These are phyloP conservation scores for Aurelia coerulea DNA, from an alignment of 30 jellyfish, hydroid and myxozoan genomes.

Conservation along the genomic window DNA sequence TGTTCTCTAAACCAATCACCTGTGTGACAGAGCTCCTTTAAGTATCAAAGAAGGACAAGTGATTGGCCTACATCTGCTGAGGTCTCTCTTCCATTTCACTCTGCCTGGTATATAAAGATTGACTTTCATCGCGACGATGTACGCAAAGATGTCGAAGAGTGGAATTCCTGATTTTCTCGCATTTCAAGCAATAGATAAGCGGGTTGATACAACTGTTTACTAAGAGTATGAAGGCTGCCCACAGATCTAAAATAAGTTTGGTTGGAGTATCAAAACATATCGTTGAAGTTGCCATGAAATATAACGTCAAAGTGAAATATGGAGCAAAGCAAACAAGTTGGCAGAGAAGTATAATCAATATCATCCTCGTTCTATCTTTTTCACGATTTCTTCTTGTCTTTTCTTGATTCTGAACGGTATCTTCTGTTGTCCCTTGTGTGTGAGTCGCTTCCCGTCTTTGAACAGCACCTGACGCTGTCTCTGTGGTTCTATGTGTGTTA, in stretches of 20 bases:
- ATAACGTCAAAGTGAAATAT: background rate
- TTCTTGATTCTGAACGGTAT: background rate
- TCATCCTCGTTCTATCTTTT: background rate
- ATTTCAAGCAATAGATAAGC: background rate
- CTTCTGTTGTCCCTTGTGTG: too few species aligned
- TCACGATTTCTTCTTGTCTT: background rate
- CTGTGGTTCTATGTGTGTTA: too few species aligned
- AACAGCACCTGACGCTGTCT: too few species aligned
- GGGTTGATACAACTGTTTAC: conserved; percentile 11
- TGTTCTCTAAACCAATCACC: too few species aligned
- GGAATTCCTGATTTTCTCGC: background rate
- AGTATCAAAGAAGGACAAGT: too few species aligned
- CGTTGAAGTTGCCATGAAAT: background rate
- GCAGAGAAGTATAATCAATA: background rate
- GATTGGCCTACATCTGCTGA: too few species aligned
- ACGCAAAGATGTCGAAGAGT: too few species aligned
- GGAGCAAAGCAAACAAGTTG: background rate
- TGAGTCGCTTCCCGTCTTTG: too few species aligned
- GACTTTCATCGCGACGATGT: too few species aligned
- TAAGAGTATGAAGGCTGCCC: background rate
- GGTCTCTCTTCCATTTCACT: too few species aligned
- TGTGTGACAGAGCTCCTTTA: too few species aligned
- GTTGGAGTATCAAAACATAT: background rate
- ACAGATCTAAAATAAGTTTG: background rate
- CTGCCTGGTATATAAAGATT: too few species aligned